Base-by-base conservation (phyloP, 2,888 invertebrate species). In the Drosophila ezoana region DNA sequence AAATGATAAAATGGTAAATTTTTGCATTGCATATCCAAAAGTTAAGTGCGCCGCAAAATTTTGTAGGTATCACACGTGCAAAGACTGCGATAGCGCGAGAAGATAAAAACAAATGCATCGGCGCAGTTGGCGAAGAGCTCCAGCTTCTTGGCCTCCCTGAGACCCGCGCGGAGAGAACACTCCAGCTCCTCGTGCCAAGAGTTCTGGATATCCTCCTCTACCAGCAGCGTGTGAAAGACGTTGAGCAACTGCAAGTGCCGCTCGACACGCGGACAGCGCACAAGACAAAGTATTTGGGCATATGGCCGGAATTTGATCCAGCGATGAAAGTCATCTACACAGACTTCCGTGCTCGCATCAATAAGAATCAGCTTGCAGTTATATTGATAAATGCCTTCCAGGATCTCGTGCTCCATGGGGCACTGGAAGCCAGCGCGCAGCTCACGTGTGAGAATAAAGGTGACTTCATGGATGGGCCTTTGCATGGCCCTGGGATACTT, bases 291-390 rank as follows among this genome's bases (percentile, higher is more conserved):
- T 40, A 91, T 71, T 43, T 81, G 78, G 3, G 74, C 76, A 57
- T 84, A 91, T 0, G 77, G 71, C 1, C 85, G 74, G 44, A 89
- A 90, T 49, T 90, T 91, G 0, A 82, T 51, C 90, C 90, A 90
- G n/a, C 89, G 76, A 11, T 77, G 51, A 9, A 91, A 69, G 20
- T 87, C 79, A 0, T 75, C 62, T 10, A 75, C 57, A 28, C 76
- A 65, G 20, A 90, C 61, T 4, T 80, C 81, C 1, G 32, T 33
- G 41, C 80, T 79, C 1, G 84, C 79, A 75, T 90, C 89, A 44
- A 90, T 81, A 10, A 90, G 47, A 70, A 91, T 81, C 9, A 91
- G 51, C 38, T 81, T 75, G 52, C 90, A 88, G 10, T 81, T 60
- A 10, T 78, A 83, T 10, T 45, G 32, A 41, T 80, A 66, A 9